These are phyloP conservation scores for Watsonalla binaria DNA, from an alignment of 2,888 invertebrate genomes.

Conservation along the genomic window DNA sequence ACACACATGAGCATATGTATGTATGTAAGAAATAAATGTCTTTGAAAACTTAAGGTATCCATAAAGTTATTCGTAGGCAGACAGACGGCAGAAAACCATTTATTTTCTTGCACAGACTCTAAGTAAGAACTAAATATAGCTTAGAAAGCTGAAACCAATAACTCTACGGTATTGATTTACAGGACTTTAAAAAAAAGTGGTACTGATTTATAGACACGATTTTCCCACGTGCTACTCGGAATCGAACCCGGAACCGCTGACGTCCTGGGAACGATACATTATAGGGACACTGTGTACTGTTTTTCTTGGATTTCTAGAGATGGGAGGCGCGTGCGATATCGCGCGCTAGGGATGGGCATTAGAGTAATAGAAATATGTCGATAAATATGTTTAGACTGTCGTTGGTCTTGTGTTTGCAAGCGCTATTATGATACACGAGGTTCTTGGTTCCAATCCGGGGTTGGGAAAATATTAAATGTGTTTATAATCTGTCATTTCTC, in stretches of 20 bases:
- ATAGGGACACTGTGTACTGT: constrained; percentile 37
- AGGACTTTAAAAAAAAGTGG: constrained; percentile 36
- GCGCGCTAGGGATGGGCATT: constrained; percentile 22
- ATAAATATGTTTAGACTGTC: constrained; percentile 11
- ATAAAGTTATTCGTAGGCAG: too few relatives aligned
- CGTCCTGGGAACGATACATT: constrained; percentile 57
- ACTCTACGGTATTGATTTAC: constrained; percentile 23
- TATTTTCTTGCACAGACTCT: too few relatives aligned
- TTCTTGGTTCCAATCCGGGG: too few relatives aligned
- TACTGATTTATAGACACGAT: constrained; percentile 62
- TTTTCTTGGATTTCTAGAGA: constrained; percentile 43
- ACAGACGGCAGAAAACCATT: too few relatives aligned
- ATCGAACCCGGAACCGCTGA: constrained; percentile 63
- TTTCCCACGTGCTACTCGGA: constrained; percentile 75
- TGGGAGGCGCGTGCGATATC: constrained; percentile 9
- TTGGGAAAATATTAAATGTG: too few relatives aligned
- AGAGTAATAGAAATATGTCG: constrained; percentile 21
- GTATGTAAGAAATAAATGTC: too few relatives aligned
- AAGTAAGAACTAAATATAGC: background rate
- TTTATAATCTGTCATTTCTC: too few relatives aligned
- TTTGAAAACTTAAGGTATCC: too few relatives aligned
- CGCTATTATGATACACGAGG: too few relatives aligned
- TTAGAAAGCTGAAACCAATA: constrained; percentile 14
- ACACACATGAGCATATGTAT: too few relatives aligned
- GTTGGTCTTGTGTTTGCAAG: too few relatives aligned